Conservation (phyloP, 2,113 vertebrate species). For the Limnothrissa miodon region DNA sequence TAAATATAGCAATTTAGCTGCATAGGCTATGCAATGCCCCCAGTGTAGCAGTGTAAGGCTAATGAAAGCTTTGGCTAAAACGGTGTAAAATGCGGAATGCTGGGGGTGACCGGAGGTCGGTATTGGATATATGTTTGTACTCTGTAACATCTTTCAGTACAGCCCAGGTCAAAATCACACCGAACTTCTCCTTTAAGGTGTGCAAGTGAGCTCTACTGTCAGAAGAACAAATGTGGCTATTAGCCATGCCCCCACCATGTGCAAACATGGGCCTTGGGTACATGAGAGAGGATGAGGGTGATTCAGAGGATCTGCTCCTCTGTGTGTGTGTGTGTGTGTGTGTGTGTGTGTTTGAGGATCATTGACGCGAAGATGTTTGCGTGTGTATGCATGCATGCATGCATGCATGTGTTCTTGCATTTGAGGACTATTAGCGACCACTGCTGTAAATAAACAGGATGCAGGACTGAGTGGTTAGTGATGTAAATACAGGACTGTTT, state of each 20-base stretch:
- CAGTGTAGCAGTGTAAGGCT: too few species aligned
- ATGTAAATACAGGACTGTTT: constrained; percentile 6
- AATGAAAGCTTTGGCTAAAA: too few species aligned
- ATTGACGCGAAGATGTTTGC: not conserved
- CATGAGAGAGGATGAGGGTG: not conserved
- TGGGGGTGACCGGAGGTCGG: too few species aligned
- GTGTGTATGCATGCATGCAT: constrained; percentile 1
- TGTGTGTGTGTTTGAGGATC: not conserved
- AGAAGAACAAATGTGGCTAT: not conserved
- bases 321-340: constrained; percentile 20
- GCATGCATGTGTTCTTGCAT: constrained; percentile 20
- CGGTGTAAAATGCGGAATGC: too few species aligned
- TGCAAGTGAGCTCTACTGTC: not conserved
- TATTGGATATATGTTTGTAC: too few species aligned
- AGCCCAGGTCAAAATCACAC: too few species aligned
- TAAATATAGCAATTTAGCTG: too few species aligned
- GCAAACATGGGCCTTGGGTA: not conserved
- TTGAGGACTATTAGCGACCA: not conserved
- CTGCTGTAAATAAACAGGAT: constrained; percentile 23
- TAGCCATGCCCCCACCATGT: not conserved
- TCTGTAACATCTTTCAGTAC: too few species aligned
- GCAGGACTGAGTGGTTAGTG: constrained; percentile 15
- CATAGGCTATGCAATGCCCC: too few species aligned
- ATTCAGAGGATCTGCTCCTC: not conserved
- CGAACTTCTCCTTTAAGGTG: too few species aligned